Evolutionary conservation across 1,140 invertebrate genomes (phyloP).

Genomic region (Ostrea denselamellosa): DNA sequence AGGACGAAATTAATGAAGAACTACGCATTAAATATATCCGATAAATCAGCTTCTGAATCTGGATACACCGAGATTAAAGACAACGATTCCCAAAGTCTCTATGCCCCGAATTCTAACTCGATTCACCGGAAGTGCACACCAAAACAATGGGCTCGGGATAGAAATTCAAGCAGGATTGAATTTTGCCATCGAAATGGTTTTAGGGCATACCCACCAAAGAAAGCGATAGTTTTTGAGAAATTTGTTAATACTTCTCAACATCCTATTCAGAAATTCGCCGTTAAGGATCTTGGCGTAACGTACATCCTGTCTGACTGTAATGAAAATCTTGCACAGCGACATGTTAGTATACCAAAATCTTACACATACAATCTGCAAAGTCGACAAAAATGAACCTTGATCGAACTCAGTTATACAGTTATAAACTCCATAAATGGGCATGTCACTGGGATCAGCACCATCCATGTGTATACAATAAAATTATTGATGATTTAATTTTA

Average conservation of each 20-base stretch:
- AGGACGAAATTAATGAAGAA: neutral
- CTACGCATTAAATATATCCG: neutral
- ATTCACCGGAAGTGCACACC: constrained; percentile 41
- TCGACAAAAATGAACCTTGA: neutral
- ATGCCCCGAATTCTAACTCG: neutral
- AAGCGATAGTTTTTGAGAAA: neutral
- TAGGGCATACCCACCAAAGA: constrained; percentile 32
- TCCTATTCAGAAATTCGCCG: neutral
- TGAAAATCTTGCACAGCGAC: constrained; percentile 42
- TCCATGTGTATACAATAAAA: too few species aligned
- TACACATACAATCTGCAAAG: neutral
- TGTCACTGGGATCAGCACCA: too few species aligned
- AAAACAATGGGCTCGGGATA: neutral
- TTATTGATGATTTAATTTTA: too few species aligned
- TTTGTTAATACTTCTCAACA: neutral
- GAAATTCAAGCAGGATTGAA: neutral
- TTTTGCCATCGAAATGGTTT: constrained; percentile 37
- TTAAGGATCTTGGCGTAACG: constrained; percentile 22
- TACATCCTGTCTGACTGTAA: constrained; percentile 34
- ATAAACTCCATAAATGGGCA: too few species aligned
- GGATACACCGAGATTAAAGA: constrained; percentile 32
- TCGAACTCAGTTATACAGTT: neutral
- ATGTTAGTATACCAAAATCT: constrained; percentile 41
- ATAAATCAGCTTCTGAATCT: neutral
- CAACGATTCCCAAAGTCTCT: neutral